Evolutionary conservation across 2,888 invertebrate species (phyloP).

Genomic region (Keiferia lycopersicella): DNA sequence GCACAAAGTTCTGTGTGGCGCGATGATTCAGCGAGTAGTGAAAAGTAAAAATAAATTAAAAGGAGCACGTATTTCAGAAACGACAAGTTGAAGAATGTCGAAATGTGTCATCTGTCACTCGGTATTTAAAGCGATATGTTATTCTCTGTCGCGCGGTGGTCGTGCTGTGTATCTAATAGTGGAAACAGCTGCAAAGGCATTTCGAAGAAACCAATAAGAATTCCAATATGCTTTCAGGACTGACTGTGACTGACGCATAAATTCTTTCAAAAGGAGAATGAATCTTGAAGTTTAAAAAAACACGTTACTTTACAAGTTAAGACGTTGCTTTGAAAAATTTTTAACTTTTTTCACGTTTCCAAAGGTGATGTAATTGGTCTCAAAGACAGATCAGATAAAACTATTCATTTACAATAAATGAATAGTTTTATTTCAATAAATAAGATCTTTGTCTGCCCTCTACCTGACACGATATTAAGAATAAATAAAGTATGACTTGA

Average conservation of each 20-base stretch:
- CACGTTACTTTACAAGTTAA: neutral
- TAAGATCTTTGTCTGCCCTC: slow-evolving; percentile 2
- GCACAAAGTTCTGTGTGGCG: slow-evolving; percentile 39
- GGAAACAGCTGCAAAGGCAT: slow-evolving; percentile 68
- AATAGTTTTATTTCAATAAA: neutral
- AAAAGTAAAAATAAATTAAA: slow-evolving; percentile 65
- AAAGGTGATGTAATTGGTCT: neutral
- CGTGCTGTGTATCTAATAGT: slow-evolving; percentile 66
- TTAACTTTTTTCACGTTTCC: neutral
- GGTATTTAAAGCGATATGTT: slow-evolving; percentile 80
- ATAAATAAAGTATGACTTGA: neutral
- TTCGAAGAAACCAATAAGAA: slow-evolving; percentile 62
- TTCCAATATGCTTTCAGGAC: slow-evolving; percentile 51
- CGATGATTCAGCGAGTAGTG: slow-evolving; percentile 44
- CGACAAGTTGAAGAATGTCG: slow-evolving; percentile 80
- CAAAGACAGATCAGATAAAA: neutral
- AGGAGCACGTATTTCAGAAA: slow-evolving; percentile 70
- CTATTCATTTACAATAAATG: neutral
- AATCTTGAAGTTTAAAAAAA: slow-evolving; percentile 5
- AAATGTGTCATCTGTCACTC: slow-evolving; percentile 81
- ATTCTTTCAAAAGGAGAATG: slow-evolving; percentile 46
- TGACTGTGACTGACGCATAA: slow-evolving; percentile 46
- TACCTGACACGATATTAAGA: neutral
- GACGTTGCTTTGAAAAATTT: neutral
- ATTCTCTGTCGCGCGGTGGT: slow-evolving; percentile 66